phyloP scores from a whole-genome alignment of 2,888 invertebrate genomes.

The Meiosimyza platycephala region DNA sequence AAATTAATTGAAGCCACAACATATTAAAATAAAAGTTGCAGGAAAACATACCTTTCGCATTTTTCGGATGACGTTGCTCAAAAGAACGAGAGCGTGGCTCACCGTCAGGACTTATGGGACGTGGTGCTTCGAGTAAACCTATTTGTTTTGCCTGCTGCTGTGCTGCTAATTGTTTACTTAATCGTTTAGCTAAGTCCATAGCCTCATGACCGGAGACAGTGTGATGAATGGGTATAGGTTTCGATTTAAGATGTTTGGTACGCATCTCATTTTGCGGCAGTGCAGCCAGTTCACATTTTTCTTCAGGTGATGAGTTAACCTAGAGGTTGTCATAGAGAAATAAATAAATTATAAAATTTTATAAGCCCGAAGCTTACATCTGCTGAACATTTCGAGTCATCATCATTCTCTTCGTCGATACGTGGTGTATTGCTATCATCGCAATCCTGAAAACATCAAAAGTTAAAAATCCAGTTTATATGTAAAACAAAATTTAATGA shows the following conservation, averaged over 20 bases:
- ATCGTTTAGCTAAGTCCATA: slow-evolving; percentile 77
- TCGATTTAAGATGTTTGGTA: slow-evolving; percentile 71
- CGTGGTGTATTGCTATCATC: slow-evolving; percentile 75
- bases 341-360: no score
- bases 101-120: slow-evolving; percentile 69
- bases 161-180: slow-evolving; percentile 73
- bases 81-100: slow-evolving; percentile 77
- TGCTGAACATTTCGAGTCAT: slow-evolving; percentile 50
- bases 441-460: slow-evolving; percentile 69
- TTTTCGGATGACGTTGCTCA: slow-evolving; percentile 70
- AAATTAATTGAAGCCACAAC: slow-evolving; percentile 15
- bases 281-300: slow-evolving; percentile 50
- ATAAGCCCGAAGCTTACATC: slow-evolving; percentile 48
- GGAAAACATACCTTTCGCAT: slow-evolving; percentile 55
- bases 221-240: slow-evolving; percentile 82
- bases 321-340: not conserved
- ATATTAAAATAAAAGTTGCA: slow-evolving; percentile 15
- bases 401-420: slow-evolving; percentile 80
- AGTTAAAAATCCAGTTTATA: slow-evolving; percentile 21
- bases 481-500: not conserved
- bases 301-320: slow-evolving; percentile 45
- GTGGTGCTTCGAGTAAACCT: slow-evolving; percentile 56
- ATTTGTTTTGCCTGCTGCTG: slow-evolving; percentile 60
- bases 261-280: slow-evolving; percentile 61
- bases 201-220: slow-evolving; percentile 87